phyloP scores from a whole-genome alignment of 30 jellyfish, hydroid and myxozoan species.

The Cassiopea andromeda region DNA sequence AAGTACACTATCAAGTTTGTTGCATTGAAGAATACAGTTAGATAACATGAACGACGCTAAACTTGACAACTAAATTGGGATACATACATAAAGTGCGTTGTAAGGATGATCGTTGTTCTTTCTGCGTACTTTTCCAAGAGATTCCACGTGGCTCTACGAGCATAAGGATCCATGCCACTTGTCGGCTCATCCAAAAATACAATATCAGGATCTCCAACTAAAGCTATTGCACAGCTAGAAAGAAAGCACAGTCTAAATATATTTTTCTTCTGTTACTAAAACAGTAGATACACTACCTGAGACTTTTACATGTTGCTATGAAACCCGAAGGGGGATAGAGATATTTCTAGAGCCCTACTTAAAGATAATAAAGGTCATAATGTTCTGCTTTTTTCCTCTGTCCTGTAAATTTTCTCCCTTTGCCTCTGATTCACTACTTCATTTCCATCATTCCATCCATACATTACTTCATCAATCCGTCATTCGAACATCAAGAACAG shows the following conservation, averaged over 20 bases:
- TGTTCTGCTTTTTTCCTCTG: too few relatives aligned
- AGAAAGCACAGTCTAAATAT: background rate
- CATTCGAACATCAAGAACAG: too few relatives aligned
- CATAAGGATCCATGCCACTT: conserved; percentile 98
- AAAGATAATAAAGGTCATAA: too few relatives aligned
- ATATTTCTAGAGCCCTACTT: too few relatives aligned
- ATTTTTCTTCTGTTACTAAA: background rate
- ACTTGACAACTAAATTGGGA: background rate
- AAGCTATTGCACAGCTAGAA: conserved; percentile 97
- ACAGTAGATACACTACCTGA: background rate
- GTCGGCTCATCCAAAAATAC: conserved; percentile 99
- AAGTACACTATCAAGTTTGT: too few relatives aligned
- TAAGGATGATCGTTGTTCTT: conserved; percentile 80
- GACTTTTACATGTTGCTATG: background rate
- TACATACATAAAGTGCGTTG: conserved; percentile 97
- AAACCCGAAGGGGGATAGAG: background rate
- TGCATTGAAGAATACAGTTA: too few relatives aligned
- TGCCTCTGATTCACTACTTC: too few relatives aligned
- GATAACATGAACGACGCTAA: too few relatives aligned
- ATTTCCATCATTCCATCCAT: too few relatives aligned
- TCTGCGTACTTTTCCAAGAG: conserved; percentile 80
- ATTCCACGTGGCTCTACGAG: conserved; percentile 99
- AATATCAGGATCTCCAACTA: conserved; percentile 93
- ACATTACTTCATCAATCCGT: too few relatives aligned
- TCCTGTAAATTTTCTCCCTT: too few relatives aligned